Conservation (phyloP, 92 coral and sea anemone species). For the Micromussa lordhowensis region DNA sequence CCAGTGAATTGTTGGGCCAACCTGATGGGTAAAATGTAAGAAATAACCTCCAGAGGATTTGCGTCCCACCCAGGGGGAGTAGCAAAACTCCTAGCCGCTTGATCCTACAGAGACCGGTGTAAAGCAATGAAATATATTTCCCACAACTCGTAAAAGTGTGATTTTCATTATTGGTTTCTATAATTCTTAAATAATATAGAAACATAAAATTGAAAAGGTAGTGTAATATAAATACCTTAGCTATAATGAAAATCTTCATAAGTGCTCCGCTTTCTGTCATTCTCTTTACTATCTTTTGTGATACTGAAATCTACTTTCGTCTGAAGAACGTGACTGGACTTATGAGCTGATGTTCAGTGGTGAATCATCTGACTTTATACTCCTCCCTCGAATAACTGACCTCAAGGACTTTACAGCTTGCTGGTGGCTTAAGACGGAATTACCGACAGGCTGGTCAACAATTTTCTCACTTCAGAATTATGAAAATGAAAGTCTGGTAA, state of each 20-base stretch:
- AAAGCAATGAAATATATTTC: too few species aligned
- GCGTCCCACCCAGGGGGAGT: too few species aligned
- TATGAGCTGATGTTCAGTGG: conserved; percentile 30
- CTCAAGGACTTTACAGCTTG: conserved; percentile 43
- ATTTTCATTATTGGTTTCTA: not conserved
- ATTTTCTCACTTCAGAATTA: conserved; percentile 45
- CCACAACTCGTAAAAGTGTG: too few species aligned
- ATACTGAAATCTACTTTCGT: not conserved
- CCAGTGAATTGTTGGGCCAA: too few species aligned
- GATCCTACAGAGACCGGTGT: too few species aligned
- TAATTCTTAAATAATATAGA: not conserved
- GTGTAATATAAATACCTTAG: not conserved
- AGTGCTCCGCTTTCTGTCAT: not conserved
- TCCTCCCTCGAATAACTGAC: conserved; percentile 35
- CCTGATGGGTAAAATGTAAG: too few species aligned
- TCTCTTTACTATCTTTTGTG: not conserved
- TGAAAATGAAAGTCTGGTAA: not conserved
- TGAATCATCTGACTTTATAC: conserved; percentile 15
- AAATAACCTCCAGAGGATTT: too few species aligned
- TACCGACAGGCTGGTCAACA: conserved; percentile 41
- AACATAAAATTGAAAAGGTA: not conserved
- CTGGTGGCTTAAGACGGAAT: conserved; percentile 69
- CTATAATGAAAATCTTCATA: not conserved
- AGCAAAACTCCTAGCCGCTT: too few species aligned
- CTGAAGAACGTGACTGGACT: conserved; percentile 14